Percentiles rank a stretch among this genome's conserved stretches.
Conservation (phyloP, 2,113 vertebrate genomes). For the Spheniscus mendiculus region DNA sequence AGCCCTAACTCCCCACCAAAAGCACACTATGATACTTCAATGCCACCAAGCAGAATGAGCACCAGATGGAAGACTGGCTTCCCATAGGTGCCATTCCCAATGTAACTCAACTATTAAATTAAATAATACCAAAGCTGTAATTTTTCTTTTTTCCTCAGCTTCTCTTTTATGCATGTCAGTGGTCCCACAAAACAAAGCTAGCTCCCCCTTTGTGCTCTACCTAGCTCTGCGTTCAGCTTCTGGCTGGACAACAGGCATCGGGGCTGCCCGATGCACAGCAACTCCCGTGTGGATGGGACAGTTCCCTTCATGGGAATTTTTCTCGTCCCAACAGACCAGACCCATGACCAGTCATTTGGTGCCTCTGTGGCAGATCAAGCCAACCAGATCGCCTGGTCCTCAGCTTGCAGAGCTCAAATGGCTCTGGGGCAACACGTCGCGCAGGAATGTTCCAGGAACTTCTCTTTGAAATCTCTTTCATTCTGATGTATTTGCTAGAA, state of each 20-base stretch:
- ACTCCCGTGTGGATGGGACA: not conserved
- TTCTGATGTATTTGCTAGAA: not conserved
- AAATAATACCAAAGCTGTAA: not conserved
- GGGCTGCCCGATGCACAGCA: not conserved
- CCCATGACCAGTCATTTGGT: not conserved
- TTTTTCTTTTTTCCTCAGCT: not conserved
- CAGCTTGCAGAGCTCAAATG: not conserved
- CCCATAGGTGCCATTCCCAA: not conserved
- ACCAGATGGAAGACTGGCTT: not conserved
- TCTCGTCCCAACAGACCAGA: not conserved
- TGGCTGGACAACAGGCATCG: not conserved
- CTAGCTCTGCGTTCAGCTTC: not conserved
- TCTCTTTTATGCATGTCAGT: not conserved
- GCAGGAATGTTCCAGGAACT: not conserved
- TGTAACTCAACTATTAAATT: not conserved
- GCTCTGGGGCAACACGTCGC: fast-evolving
- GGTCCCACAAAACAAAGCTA: not conserved
- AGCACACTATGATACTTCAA: fast-evolving
- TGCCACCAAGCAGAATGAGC: not conserved
- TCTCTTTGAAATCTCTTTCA: not conserved
- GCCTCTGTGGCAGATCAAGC: not conserved
- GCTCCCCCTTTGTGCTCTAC: not conserved
- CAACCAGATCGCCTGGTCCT: not conserved
- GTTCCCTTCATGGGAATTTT: not conserved
- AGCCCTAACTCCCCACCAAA: not conserved